Conservation (phyloP, 1,140 invertebrate genomes). For the Nephotettix cincticeps region DNA sequence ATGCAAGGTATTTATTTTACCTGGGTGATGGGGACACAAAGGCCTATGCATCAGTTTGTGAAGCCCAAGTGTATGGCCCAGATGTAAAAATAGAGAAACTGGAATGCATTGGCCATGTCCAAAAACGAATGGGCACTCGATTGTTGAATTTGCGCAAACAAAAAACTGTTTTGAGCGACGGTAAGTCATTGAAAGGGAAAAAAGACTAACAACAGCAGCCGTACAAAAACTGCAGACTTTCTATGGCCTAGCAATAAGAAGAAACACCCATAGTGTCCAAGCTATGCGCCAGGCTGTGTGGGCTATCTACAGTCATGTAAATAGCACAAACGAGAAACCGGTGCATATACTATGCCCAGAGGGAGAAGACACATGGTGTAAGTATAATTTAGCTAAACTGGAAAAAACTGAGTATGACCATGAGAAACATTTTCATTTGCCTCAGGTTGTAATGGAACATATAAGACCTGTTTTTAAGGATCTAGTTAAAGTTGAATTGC, state of each 20-base stretch:
- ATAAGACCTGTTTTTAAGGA: constrained; percentile 35
- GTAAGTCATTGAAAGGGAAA: constrained; percentile 32
- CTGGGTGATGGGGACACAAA: constrained; percentile 35
- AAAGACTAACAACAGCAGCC: constrained; percentile 33
- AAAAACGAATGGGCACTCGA: constrained; percentile 25
- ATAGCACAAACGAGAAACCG: constrained; percentile 18
- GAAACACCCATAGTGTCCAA: constrained; percentile 22
- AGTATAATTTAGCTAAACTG: constrained; percentile 39
- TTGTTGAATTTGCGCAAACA: neutral
- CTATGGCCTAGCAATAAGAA: constrained; percentile 22
- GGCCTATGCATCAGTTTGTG: neutral
- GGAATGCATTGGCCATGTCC: constrained; percentile 37
- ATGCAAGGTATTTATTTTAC: constrained; percentile 30
- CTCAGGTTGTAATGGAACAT: constrained; percentile 27
- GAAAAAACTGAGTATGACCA: constrained; percentile 32
- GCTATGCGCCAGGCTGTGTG: constrained; percentile 29
- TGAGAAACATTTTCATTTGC: constrained; percentile 8
- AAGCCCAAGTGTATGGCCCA: constrained; percentile 28
- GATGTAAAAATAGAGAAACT: constrained; percentile 35
- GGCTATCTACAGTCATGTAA: constrained; percentile 23
- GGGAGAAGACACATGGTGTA: constrained; percentile 42
- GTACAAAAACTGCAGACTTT: constrained; percentile 23
- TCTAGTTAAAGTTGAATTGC: neutral
- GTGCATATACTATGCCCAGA: constrained; percentile 37
- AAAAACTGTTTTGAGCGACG: constrained; percentile 6